A percentile compares a stretch with the other conserved stretches of the same genome.
Evolutionary conservation across 2,888 invertebrate species (phyloP).

Genomic region (Mystacides longicornis): DNA sequence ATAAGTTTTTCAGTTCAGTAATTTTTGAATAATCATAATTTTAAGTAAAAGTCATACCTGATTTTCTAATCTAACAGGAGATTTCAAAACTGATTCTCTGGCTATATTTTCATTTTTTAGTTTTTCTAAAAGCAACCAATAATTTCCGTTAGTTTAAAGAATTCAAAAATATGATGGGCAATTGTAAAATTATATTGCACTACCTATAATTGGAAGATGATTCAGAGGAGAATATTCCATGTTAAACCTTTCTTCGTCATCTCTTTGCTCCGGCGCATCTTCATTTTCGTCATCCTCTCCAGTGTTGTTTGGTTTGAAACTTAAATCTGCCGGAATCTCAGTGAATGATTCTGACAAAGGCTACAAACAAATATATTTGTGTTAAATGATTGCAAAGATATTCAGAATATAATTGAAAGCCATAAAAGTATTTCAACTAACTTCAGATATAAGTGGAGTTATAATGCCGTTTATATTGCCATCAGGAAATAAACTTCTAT

Average conservation of each 20-base stretch:
- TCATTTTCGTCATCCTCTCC: not conserved
- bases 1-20: too few species aligned
- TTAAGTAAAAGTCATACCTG: too few species aligned
- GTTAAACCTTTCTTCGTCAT: not conserved
- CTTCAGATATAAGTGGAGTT: too few species aligned
- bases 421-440: too few species aligned
- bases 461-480: too few species aligned
- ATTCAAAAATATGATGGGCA: too few species aligned
- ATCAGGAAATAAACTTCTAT: too few species aligned
- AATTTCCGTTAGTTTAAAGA: too few species aligned
- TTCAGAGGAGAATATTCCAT: not conserved
- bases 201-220: not conserved
- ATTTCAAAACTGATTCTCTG: conserved; percentile 12
- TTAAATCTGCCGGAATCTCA: not conserved
- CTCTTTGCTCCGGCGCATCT: not conserved
- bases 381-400: too few species aligned
- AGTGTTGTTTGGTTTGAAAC: not conserved
- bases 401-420: too few species aligned
- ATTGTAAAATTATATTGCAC: too few species aligned
- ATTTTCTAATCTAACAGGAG: conserved; percentile 7
- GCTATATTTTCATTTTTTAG: not conserved
- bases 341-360: not conserved
- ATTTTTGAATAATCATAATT: too few species aligned
- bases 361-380: not conserved
- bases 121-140: not conserved